Evolutionary conservation across 2,113 vertebrate species (phyloP).

Genomic region (Ammodramus savannarum): DNA sequence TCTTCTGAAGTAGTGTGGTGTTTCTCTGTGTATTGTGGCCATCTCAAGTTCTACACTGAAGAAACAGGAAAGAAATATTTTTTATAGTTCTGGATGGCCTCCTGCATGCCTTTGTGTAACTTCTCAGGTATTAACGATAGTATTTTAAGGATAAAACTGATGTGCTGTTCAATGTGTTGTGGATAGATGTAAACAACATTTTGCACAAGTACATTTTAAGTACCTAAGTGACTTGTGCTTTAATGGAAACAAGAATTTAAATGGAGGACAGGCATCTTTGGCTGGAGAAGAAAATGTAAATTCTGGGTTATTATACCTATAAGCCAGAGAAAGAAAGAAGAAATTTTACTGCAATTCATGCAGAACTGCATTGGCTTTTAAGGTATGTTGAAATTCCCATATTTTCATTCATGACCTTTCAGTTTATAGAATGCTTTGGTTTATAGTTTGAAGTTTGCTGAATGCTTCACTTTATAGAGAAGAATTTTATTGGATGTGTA

Average conservation of each 20-base stretch:
- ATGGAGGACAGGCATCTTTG: neutral
- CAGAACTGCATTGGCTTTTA: neutral
- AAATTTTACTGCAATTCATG: neutral
- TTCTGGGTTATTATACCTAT: neutral
- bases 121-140: neutral
- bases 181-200: neutral
- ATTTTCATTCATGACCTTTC: neutral
- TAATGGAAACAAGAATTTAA: neutral
- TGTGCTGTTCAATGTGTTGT: neutral
- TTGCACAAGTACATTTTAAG: neutral
- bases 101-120: neutral
- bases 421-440: neutral
- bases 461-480: neutral
- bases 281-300: neutral
- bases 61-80: neutral
- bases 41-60: neutral
- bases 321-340: neutral
- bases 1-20: accelerated
- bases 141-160: neutral
- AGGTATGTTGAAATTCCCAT: neutral
- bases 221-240: neutral
- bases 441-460: neutral
- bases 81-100: neutral
- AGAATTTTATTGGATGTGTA: accelerated
- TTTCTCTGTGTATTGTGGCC: accelerated